phyloP scores from a whole-genome alignment of 2,888 invertebrate species.

The Apodemia duryi region DNA sequence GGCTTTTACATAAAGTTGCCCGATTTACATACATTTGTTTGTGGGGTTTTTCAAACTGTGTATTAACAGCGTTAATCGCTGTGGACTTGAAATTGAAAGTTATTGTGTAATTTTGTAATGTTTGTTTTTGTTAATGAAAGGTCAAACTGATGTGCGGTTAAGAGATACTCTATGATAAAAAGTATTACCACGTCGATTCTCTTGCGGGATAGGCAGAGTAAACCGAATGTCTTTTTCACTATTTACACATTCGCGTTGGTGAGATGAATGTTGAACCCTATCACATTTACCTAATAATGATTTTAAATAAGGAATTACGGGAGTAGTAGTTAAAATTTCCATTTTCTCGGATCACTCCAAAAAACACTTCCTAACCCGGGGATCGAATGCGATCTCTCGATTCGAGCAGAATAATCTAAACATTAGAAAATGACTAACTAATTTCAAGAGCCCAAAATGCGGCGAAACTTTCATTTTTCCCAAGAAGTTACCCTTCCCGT shows the following conservation, averaged over 20 bases:
- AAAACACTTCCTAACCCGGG: no score
- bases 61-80: slow-evolving; percentile 71
- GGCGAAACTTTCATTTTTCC: slow-evolving; percentile 82
- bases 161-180: no score
- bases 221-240: no score
- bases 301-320: no score
- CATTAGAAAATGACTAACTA: background rate
- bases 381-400: no score
- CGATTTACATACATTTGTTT: slow-evolving; percentile 78
- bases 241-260: no score
- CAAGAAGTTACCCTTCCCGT: slow-evolving; percentile 88
- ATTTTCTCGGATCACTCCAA: no score
- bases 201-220: no score
- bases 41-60: slow-evolving; percentile 76
- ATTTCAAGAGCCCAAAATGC: slow-evolving; percentile 84
- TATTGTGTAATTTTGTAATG: slow-evolving; percentile 22
- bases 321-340: no score
- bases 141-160: background rate
- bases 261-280: no score
- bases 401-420: background rate
- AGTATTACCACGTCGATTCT: no score
- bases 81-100: slow-evolving; percentile 45
- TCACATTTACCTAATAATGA: no score
- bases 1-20: slow-evolving; percentile 73
- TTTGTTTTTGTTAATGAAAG: slow-evolving; percentile 6